Percentiles rank a stretch among this genome's conserved stretches.
Conservation (phyloP, 1,140 invertebrate species). For the Nasonia vitripennis region DNA sequence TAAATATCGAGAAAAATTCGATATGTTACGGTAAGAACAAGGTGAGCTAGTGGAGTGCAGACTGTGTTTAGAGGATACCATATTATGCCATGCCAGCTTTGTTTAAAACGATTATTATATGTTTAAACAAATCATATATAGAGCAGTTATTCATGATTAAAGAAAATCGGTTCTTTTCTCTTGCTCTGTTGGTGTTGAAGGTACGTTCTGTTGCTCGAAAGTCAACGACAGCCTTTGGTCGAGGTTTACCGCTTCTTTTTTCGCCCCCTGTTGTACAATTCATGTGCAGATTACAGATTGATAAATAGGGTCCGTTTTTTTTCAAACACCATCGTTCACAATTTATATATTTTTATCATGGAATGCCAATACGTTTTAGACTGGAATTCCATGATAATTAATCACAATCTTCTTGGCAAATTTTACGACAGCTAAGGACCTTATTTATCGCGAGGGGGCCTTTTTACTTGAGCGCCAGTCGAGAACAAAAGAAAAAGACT, state of each 20-base stretch:
- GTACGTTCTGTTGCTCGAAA: constrained; percentile 67
- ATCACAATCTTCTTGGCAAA: neutral
- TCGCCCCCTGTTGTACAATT: constrained; percentile 48
- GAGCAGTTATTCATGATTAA: constrained; percentile 53
- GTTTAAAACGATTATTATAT: constrained; percentile 67
- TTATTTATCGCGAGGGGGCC: neutral
- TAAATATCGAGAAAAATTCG: constrained; percentile 55
- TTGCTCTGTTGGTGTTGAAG: constrained; percentile 66
- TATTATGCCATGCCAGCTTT: constrained; percentile 70
- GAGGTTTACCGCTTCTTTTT: constrained; percentile 59
- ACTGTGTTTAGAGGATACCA: constrained; percentile 76
- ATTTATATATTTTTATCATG: neutral
- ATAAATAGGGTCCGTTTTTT: constrained; percentile 37
- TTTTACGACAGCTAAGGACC: neutral
- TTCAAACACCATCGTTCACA: neutral
- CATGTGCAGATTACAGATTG: neutral
- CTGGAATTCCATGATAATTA: neutral
- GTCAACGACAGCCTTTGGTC: constrained; percentile 62
- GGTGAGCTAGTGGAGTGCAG: constrained; percentile 76
- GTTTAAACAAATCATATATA: constrained; percentile 55
- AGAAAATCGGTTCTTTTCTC: constrained; percentile 67
- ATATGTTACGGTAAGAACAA: constrained; percentile 70
- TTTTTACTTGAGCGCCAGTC: neutral
- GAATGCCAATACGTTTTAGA: neutral
- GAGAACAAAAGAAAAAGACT: neutral